A percentile compares a stretch with the other conserved stretches of the same genome.
Evolutionary conservation across 2,888 invertebrate genomes (phyloP).

Genomic region (Archips crataeganus): DNA sequence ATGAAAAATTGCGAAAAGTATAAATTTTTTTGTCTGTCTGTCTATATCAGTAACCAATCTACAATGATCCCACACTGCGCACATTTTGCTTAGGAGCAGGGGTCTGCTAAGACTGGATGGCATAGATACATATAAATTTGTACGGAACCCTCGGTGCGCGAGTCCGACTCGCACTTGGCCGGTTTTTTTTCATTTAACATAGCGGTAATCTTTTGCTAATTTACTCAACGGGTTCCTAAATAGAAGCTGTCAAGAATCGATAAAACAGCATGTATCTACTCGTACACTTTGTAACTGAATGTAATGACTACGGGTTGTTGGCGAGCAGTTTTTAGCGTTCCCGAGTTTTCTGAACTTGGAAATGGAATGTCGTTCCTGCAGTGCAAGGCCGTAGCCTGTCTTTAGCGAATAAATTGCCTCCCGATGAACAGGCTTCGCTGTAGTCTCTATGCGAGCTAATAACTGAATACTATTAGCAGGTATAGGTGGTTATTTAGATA

Average conservation of each 20-base stretch:
- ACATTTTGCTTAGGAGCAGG: no score
- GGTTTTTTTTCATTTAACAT: no score
- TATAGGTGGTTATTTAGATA: conserved; percentile 66
- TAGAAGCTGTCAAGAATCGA: conserved; percentile 24
- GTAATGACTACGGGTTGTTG: conserved; percentile 47
- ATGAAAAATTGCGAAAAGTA: no score
- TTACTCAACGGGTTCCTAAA: conserved; percentile 27
- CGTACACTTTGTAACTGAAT: conserved; percentile 25
- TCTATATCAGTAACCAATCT: no score
- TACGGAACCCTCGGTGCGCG: no score
- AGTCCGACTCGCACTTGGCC: no score
- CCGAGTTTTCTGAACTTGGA: conserved; percentile 71
- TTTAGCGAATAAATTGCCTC: conserved; percentile 79
- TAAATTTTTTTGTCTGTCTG: no score
- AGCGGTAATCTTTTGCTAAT: conserved; percentile 9
- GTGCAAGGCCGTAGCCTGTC: conserved; percentile 72
- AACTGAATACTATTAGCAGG: conserved; percentile 71
- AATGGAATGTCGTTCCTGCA: conserved; percentile 74
- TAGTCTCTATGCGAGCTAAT: conserved; percentile 66
- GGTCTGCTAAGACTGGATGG: no score
- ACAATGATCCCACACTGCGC: no score
- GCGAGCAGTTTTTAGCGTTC: conserved; percentile 65
- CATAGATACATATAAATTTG: no score
- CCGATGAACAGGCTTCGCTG: conserved; percentile 70
- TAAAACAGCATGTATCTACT: conserved; percentile 14